These are phyloP conservation scores for Drosophila rufa DNA, from an alignment of 1,140 invertebrate genomes.

Conservation along the genomic window DNA sequence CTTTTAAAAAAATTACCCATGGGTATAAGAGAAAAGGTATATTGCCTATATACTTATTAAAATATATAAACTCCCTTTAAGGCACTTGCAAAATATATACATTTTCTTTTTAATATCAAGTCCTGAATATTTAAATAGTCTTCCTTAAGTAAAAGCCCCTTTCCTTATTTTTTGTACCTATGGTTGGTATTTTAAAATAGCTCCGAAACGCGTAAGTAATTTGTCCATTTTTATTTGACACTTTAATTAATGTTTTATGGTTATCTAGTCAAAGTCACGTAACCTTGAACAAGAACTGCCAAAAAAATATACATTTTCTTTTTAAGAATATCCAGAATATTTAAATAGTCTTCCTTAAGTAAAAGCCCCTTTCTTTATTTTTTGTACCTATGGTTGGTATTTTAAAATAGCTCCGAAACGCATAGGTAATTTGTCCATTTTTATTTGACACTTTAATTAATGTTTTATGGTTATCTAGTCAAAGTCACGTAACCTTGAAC, in stretches of 20 bases:
- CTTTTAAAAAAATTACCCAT: too few relatives aligned
- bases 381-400: too few relatives aligned
- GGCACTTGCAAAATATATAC: background rate
- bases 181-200: background rate
- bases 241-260: conserved; percentile 17
- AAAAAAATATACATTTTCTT: too few relatives aligned
- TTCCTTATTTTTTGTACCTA: too few relatives aligned
- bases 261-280: conserved; percentile 1
- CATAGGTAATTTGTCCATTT: background rate
- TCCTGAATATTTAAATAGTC: background rate
- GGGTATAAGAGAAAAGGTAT: background rate
- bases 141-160: too few relatives aligned
- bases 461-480: background rate
- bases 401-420: background rate
- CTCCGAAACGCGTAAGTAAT: background rate
- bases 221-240: background rate
- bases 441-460: conserved; percentile 15
- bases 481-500: conserved; percentile 8
- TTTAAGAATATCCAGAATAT: too few relatives aligned
- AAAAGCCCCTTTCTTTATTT: too few relatives aligned
- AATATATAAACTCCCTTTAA: background rate
- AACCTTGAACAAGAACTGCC: background rate
- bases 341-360: too few relatives aligned
- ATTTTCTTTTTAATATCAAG: too few relatives aligned
- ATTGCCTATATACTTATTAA: background rate